A percentile compares a stretch with the other conserved stretches of the same genome.
Conservation (phyloP, 2,113 vertebrate species). For the Conger conger region DNA sequence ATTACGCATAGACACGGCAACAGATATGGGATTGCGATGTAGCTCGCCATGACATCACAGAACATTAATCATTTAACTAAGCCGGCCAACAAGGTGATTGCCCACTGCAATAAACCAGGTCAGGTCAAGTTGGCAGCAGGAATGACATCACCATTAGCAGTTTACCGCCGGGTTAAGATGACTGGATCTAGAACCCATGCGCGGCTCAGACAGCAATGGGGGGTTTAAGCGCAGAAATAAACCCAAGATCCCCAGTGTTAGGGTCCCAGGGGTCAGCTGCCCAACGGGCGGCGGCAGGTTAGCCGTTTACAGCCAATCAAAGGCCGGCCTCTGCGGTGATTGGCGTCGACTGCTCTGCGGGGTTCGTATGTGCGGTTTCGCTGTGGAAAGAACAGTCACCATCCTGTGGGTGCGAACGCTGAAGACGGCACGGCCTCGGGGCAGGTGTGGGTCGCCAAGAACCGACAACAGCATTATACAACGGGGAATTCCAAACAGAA, state of each 20-base stretch:
- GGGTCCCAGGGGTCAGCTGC: background rate
- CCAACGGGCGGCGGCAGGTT: background rate
- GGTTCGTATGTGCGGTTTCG: too few species aligned
- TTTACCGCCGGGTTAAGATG: background rate
- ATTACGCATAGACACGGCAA: background rate
- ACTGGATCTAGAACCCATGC: background rate
- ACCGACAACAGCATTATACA: background rate
- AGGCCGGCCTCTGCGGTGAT: background rate
- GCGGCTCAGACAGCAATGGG: background rate
- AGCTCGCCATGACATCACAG: background rate
- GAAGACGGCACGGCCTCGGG: background rate
- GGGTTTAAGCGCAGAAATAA: too few species aligned
- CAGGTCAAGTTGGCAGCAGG: background rate
- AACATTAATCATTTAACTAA: background rate
- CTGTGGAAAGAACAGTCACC: too few species aligned
- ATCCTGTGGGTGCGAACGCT: too few species aligned
- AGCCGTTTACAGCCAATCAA: background rate
- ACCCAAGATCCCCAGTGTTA: background rate
- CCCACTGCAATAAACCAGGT: background rate
- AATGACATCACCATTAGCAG: background rate
- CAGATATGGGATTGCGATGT: background rate
- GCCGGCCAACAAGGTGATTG: background rate
- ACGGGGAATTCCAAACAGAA: too few species aligned
- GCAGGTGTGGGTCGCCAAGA: background rate
- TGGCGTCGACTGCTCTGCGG: too few species aligned